Evolutionary conservation across 1,140 invertebrate species (phyloP).

Genomic region (Triops cancriformis): DNA sequence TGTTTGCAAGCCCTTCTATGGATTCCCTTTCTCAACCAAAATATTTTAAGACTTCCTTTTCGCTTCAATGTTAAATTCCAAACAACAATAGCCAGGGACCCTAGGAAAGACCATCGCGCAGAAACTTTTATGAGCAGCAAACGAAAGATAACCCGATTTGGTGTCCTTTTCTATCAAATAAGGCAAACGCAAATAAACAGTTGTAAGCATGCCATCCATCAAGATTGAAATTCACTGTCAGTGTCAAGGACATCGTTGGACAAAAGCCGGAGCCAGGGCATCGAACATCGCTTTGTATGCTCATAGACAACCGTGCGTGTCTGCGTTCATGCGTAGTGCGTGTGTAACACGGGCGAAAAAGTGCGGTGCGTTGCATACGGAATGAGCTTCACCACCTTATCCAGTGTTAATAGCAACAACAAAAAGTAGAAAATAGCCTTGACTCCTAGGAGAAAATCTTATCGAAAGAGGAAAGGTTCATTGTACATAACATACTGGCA

Average conservation of each 20-base stretch:
- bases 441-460: not conserved
- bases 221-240: slow-evolving; percentile 1
- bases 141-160: too few species aligned
- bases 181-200: not conserved
- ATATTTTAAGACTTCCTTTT: not conserved
- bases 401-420: not conserved
- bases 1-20: not conserved
- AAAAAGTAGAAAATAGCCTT: not conserved
- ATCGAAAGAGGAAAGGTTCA: not conserved
- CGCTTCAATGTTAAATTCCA: too few species aligned
- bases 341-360: not conserved
- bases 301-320: not conserved
- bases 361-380: not conserved
- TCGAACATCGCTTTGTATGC: not conserved
- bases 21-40: not conserved
- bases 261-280: not conserved
- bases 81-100: too few species aligned
- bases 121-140: too few species aligned
- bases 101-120: too few species aligned
- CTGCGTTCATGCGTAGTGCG: not conserved
- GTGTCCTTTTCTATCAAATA: not conserved
- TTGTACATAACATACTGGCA: too few species aligned
- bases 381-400: not conserved
- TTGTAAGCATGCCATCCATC: not conserved
- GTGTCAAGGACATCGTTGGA: not conserved